A percentile compares a stretch with the other conserved stretches of the same genome.
Evolutionary conservation across 2,888 invertebrate genomes (phyloP).

Genomic region (Melolontha melolontha): DNA sequence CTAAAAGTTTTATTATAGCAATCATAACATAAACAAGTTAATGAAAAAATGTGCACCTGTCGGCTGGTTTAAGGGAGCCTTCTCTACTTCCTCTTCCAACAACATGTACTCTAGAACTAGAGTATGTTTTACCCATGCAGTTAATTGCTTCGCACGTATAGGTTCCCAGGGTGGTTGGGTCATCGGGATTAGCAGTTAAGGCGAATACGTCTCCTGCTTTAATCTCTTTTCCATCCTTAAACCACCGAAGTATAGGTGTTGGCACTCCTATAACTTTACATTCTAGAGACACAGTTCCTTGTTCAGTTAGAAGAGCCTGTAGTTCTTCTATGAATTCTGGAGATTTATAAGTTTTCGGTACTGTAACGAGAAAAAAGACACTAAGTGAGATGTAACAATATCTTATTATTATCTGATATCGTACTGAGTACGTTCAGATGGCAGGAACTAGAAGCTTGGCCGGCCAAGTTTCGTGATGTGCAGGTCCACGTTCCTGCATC

Average conservation of each 20-base stretch:
- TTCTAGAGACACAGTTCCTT: slow-evolving; percentile 90
- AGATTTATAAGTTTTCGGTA: slow-evolving; percentile 89
- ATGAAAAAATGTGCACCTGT: slow-evolving; percentile 68
- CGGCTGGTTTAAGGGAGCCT: slow-evolving; percentile 75
- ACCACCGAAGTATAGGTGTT: slow-evolving; percentile 77
- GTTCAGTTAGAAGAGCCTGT: slow-evolving; percentile 84
- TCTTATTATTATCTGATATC: not conserved
- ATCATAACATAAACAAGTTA: not conserved
- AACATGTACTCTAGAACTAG: slow-evolving; percentile 86
- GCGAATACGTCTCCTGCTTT: slow-evolving; percentile 92
- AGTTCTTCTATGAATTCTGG: slow-evolving; percentile 90
- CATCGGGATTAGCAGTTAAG: slow-evolving; percentile 84
- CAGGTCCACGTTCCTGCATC: slow-evolving; percentile 90
- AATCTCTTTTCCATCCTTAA: slow-evolving; percentile 88
- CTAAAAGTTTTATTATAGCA: slow-evolving; percentile 33
- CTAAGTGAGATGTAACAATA: not conserved
- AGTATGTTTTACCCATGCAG: slow-evolving; percentile 88
- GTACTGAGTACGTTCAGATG: slow-evolving; percentile 82
- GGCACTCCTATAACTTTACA: slow-evolving; percentile 94
- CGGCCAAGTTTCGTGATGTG: slow-evolving; percentile 81
- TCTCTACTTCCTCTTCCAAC: slow-evolving; percentile 80
- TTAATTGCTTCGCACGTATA: slow-evolving; percentile 91
- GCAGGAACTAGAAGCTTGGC: slow-evolving; percentile 81
- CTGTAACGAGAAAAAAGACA: slow-evolving; percentile 62
- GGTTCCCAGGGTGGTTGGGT: slow-evolving; percentile 87